These are phyloP conservation scores for Octonoba sinensis DNA, from an alignment of 2,888 invertebrate genomes.

Conservation along the genomic window DNA sequence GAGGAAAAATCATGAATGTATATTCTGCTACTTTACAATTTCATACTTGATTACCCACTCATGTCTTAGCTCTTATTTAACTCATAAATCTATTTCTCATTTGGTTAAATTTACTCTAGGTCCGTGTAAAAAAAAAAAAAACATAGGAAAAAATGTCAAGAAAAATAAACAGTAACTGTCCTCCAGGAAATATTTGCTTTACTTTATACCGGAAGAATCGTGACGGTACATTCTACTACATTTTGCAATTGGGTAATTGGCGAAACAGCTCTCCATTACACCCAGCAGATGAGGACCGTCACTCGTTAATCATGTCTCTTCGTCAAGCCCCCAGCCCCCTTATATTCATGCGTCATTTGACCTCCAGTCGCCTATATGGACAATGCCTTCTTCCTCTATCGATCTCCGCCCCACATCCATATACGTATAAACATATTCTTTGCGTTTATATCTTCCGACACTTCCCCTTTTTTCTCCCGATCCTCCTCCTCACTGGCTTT, in stretches of 20 bases:
- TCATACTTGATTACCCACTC: too few species aligned
- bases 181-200: too few species aligned
- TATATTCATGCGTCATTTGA: constrained; percentile 33
- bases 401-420: not conserved
- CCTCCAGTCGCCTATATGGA: constrained; percentile 5
- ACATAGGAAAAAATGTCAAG: too few species aligned
- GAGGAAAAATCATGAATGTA: too few species aligned
- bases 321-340: not conserved
- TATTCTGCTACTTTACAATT: too few species aligned
- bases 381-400: not conserved
- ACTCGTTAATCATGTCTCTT: constrained; percentile 25
- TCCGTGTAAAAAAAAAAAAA: too few species aligned
- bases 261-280: constrained; percentile 11
- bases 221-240: constrained; percentile 13
- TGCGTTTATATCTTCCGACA: constrained; percentile 5
- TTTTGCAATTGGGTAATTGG: constrained; percentile 43
- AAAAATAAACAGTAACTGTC: too few species aligned
- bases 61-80: too few species aligned
- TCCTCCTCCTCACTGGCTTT: not conserved
- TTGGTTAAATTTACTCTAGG: too few species aligned
- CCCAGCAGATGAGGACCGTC: constrained; percentile 23
- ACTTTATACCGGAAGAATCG: too few species aligned
- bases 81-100: too few species aligned
- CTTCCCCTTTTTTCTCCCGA: not conserved
- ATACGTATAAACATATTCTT: not conserved